Conservation (phyloP, 2,888 invertebrate species). For the Phrixothrix hirtus region DNA sequence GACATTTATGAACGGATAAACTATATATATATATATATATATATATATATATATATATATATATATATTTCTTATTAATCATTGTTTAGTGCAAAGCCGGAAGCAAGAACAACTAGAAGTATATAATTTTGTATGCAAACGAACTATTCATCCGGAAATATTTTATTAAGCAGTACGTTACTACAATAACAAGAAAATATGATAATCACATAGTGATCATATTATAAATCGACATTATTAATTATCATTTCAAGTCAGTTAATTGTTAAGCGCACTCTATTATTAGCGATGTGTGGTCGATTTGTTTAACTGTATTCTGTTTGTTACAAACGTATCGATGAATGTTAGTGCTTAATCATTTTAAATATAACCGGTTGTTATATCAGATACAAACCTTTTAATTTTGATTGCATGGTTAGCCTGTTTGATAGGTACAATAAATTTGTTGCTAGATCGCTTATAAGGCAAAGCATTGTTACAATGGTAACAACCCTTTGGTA, state of each 20-base stretch:
- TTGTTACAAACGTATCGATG: slow-evolving; percentile 35
- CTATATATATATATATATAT: too few species aligned
- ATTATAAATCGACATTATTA: slow-evolving; percentile 25
- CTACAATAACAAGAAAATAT: slow-evolving; percentile 13
- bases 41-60: too few species aligned
- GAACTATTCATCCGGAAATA: slow-evolving; percentile 17
- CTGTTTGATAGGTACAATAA: background rate
- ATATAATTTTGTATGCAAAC: slow-evolving; percentile 17
- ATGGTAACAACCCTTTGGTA: too few species aligned
- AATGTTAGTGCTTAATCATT: slow-evolving; percentile 37
- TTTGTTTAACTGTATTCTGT: slow-evolving; percentile 36
- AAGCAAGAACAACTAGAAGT: slow-evolving; percentile 1
- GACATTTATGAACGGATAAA: too few species aligned
- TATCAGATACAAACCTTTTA: slow-evolving; percentile 22
- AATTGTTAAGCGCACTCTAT: slow-evolving; percentile 37
- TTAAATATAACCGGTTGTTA: slow-evolving; percentile 37
- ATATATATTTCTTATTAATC: too few species aligned
- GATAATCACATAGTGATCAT: slow-evolving; percentile 26
- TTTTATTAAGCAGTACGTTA: slow-evolving; percentile 15
- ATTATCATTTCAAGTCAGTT: slow-evolving; percentile 32
- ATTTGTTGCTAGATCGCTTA: background rate
- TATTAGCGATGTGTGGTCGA: slow-evolving; percentile 42
- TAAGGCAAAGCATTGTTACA: too few species aligned
- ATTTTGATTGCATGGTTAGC: slow-evolving; percentile 17
- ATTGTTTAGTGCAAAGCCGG: slow-evolving; percentile 2